phyloP scores from a whole-genome alignment of 2,113 vertebrate species.

The Lophura nycthemera region DNA sequence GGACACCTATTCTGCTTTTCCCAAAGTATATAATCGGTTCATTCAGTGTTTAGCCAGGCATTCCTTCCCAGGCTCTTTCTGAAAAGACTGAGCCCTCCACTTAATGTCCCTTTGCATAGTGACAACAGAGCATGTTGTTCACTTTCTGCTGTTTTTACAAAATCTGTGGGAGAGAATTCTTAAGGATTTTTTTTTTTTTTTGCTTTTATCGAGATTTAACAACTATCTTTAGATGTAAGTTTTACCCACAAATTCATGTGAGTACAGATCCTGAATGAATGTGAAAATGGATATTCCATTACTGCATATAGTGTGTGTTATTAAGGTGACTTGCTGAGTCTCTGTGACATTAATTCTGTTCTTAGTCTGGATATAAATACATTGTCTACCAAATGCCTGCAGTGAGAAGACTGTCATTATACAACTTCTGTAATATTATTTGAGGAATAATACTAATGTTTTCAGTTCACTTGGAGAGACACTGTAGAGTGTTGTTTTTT shows the following conservation, averaged over 20 bases:
- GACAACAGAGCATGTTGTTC: background rate
- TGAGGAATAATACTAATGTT: background rate
- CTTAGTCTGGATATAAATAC: background rate
- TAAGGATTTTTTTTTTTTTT: background rate
- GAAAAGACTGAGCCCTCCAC: background rate
- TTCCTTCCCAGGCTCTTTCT: background rate
- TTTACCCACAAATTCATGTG: background rate
- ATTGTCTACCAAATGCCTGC: background rate
- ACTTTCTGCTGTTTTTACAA: background rate
- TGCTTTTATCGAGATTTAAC: background rate
- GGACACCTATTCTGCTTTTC: background rate
- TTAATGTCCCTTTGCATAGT: background rate
- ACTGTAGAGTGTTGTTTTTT: background rate
- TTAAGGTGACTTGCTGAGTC: background rate
- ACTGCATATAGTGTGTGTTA: accelerated
- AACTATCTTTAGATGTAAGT: background rate
- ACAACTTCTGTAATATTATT: background rate
- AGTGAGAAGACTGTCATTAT: background rate
- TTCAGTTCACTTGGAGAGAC: background rate
- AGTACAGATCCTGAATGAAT: background rate
- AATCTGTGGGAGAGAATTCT: background rate
- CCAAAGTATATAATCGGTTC: background rate
- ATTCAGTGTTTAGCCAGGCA: background rate
- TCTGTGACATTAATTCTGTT: background rate
- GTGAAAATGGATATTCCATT: background rate